Percentiles rank a stretch among this genome's conserved stretches.
These are phyloP conservation scores for Tychaedon coryphoeus DNA, from an alignment of 2,113 vertebrate genomes.

Conservation along the genomic window DNA sequence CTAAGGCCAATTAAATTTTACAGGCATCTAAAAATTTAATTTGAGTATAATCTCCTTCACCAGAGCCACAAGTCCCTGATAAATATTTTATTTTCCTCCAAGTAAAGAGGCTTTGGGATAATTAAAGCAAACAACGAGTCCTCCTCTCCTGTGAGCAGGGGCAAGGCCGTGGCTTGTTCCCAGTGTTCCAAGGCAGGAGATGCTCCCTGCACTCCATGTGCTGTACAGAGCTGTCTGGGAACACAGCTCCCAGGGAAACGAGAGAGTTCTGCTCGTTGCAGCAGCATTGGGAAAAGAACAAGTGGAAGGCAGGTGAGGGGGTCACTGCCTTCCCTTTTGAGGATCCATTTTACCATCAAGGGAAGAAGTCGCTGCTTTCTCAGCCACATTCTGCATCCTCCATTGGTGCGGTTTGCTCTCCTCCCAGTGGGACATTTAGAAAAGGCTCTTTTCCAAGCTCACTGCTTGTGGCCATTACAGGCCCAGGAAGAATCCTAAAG, in stretches of 20 bases:
- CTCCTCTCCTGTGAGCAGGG: not conserved
- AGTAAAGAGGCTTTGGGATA: constrained; percentile 3
- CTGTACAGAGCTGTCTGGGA: not conserved
- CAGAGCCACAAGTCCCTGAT: constrained; percentile 62
- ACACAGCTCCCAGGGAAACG: not conserved
- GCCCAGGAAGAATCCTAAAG: too few relatives aligned
- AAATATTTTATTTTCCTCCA: constrained; percentile 72
- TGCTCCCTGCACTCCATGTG: not conserved
- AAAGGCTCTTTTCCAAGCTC: not conserved
- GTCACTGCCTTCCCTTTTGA: not conserved
- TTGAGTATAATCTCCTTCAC: constrained; percentile 57
- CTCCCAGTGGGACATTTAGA: not conserved
- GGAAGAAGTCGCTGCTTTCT: not conserved
- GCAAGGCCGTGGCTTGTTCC: not conserved
- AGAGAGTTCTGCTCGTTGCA: not conserved
- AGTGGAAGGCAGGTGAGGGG: not conserved
- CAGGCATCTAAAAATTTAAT: constrained; percentile 62
- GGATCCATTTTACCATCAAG: not conserved
- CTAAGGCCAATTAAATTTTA: constrained; percentile 70
- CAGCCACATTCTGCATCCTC: not conserved
- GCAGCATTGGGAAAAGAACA: not conserved
- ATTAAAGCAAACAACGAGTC: not conserved
- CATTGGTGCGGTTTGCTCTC: fast-evolving
- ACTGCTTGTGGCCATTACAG: too few relatives aligned
- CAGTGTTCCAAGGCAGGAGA: fast-evolving